phyloP scores from a whole-genome alignment of 2,113 vertebrate species.

The Vidua macroura region DNA sequence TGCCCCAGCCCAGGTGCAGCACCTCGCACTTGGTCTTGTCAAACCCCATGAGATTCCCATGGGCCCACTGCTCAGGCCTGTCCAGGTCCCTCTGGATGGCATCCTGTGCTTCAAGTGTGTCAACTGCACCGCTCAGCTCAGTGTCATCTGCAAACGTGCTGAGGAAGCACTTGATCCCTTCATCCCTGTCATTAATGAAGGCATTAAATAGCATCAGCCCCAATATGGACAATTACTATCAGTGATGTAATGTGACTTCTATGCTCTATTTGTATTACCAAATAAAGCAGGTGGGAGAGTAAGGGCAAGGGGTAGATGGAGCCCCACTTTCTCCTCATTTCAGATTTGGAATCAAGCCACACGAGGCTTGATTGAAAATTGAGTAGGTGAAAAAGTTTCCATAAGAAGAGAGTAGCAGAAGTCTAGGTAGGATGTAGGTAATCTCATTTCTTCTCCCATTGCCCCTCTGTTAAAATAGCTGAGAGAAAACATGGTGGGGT shows the following conservation, averaged over 20 bases:
- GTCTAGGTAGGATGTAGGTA: background rate
- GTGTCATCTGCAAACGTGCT: background rate
- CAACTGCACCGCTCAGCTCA: background rate
- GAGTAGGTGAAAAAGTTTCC: background rate
- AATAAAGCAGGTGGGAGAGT: background rate
- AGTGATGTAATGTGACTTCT: background rate
- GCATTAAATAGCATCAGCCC: background rate
- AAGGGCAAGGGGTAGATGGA: background rate
- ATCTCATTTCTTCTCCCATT: background rate
- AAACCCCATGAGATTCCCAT: background rate
- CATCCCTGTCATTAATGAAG: background rate
- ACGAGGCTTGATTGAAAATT: background rate
- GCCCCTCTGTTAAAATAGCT: background rate
- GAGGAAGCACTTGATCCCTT: background rate
- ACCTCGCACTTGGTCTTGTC: background rate
- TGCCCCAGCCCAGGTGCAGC: background rate
- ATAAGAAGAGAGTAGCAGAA: background rate
- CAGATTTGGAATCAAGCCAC: background rate
- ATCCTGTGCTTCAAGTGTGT: background rate
- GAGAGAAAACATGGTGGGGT: background rate
- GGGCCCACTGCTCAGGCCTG: background rate
- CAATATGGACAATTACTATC: accelerated
- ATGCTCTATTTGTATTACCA: background rate
- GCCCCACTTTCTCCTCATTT: background rate
- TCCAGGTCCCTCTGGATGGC: background rate